Evolutionary conservation across 2,797 vertebrate species (phyloP), one percentile per base, ranked within the genome.

Genomic region (Ceyx erithaca): DNA sequence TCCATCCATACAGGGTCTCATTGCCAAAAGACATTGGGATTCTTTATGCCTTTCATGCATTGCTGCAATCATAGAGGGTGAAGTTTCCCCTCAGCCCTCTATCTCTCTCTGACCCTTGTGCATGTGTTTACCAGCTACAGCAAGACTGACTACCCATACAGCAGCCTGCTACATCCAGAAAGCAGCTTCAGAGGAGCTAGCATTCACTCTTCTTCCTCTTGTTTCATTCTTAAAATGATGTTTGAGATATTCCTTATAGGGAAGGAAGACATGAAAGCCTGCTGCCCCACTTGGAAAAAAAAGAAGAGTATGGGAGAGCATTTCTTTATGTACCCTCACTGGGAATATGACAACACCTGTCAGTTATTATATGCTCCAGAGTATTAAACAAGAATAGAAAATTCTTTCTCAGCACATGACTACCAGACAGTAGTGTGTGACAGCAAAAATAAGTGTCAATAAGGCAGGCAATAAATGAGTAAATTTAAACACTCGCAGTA

Each of bases 11-110:
- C 12, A 0, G 0, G 1, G 1, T 52, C 16, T 18, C 8, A 2
- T 14, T 80, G 66, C 14, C 7, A 25, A 72, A 80, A 23, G 30
- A 31, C 33, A 3, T 0, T 17, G 25, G 14, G 21, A 9, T 9
- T 26, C n/a, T 67, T 23, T 19, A 4, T 72, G 48, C 4, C 28
- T 30, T 66, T 72, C 25, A 8, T 40, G n/a, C 1, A 0, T 33
- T 72, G 45, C n/a, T 2, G 0, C 1, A 2, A 3, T 68, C 15
- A 17, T 10, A 15, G 6, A 14, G 14, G 6, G 12, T 0, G 3
- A 12, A 14, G 4, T 20, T 80, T 68, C 18, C 13, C 14, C 22
- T 57, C 48, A 70, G 31, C 9, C 13, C 21, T 8, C n/a, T 0
- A 0, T 33, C 7, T 51, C 37, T 63, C 43, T 37, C 21, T 51